Evolutionary conservation across 2,113 vertebrate species (phyloP).

Genomic region (Dromas ardeola): DNA sequence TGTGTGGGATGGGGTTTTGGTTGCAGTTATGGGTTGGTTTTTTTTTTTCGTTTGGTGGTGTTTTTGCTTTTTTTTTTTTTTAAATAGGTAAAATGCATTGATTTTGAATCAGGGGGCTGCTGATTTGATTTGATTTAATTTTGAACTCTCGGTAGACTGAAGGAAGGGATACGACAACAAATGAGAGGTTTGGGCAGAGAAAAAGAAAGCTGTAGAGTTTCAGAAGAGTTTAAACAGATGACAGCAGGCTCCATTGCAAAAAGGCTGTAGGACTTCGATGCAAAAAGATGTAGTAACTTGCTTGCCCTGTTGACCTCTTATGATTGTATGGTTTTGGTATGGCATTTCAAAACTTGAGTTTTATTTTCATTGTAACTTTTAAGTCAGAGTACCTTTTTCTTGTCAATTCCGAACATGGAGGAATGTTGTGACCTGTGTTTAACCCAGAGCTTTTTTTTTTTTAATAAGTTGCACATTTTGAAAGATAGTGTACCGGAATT

Average conservation of each 20-base stretch:
- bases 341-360: neutral
- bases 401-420: neutral
- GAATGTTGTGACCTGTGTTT: neutral
- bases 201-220: neutral
- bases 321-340: neutral
- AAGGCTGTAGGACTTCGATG: neutral
- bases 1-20: fast-evolving
- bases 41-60: neutral
- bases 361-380: neutral
- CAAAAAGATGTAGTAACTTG: neutral
- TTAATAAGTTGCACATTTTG: neutral
- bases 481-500: neutral
- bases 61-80: neutral
- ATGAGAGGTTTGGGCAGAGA: neutral
- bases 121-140: neutral
- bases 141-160: neutral
- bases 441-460: neutral
- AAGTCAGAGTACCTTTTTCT: neutral
- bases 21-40: neutral
- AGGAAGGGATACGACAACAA: neutral
- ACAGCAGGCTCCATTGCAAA: neutral
- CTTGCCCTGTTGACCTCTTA: neutral
- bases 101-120: neutral
- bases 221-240: neutral
- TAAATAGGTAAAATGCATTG: neutral